phyloP scores from a whole-genome alignment of 2,113 vertebrate genomes.

The Alces alces region DNA sequence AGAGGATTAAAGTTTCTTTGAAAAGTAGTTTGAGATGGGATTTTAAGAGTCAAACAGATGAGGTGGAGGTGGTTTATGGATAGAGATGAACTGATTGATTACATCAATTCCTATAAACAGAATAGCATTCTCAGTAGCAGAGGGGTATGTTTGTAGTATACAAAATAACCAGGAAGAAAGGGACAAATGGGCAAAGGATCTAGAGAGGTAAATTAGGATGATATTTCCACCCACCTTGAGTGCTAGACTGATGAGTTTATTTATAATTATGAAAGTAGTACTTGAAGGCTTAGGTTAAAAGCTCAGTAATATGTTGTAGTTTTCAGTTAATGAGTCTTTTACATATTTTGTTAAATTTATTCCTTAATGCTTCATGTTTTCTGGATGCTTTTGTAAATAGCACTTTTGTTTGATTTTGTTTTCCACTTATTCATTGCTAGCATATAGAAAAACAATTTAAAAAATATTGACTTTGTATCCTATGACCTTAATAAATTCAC shows the following conservation, averaged over 20 bases:
- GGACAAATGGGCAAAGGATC: neutral
- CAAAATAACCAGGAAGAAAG: conserved; percentile 1
- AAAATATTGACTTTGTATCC: neutral
- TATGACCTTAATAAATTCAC: neutral
- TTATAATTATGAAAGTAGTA: neutral
- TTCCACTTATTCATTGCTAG: neutral
- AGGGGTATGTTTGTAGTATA: neutral
- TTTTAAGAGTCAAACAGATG: neutral
- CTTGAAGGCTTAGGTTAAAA: conserved; percentile 21
- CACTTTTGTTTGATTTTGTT: conserved; percentile 33
- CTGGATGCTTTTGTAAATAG: neutral
- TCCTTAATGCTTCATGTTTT: neutral
- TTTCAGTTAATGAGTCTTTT: neutral
- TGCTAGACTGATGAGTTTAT: neutral
- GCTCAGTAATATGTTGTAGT: neutral
- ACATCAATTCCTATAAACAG: neutral
- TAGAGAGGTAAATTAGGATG: neutral
- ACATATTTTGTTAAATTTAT: neutral
- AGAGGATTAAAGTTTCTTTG: conserved; percentile 30
- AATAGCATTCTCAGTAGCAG: neutral
- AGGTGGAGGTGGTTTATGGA: neutral
- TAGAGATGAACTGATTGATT: neutral
- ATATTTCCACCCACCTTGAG: neutral
- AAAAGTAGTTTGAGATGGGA: neutral
- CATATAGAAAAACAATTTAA: neutral